Evolutionary conservation across 2,797 vertebrate species (phyloP).

Genomic region (Amazona finschi): DNA sequence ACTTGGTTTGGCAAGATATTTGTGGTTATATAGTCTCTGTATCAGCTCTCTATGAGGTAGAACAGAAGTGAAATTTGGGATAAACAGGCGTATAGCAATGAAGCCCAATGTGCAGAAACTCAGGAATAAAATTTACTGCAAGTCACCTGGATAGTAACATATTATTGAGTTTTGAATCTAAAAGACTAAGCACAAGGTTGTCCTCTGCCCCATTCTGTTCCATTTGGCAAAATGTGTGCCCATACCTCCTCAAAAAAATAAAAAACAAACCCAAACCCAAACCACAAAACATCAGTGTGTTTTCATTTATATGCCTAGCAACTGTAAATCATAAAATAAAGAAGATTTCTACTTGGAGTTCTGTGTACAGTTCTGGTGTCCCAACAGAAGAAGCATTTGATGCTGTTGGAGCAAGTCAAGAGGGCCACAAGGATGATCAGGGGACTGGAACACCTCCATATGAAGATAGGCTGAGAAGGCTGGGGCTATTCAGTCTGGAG

Average conservation of each 20-base stretch:
- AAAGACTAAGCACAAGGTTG: not conserved
- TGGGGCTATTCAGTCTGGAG: too few species aligned
- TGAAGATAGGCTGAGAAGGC: too few species aligned
- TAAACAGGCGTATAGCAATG: not conserved
- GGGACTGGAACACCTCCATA: too few species aligned
- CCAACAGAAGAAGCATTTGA: not conserved
- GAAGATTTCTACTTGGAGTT: not conserved
- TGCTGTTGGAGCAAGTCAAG: not conserved
- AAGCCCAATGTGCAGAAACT: not conserved
- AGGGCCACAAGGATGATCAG: too few species aligned
- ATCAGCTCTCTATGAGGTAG: not conserved
- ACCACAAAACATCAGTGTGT: fast-evolving
- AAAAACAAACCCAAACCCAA: not conserved
- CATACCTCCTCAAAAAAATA: not conserved
- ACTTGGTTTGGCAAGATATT: not conserved
- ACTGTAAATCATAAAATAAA: not conserved
- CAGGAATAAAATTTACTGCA: not conserved
- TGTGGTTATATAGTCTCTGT: not conserved
- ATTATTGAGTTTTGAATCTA: not conserved
- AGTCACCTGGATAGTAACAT: not conserved
- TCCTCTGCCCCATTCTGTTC: not conserved
- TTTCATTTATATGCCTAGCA: not conserved
- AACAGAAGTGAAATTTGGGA: not conserved
- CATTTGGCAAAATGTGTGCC: not conserved
- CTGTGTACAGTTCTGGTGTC: not conserved